Evolutionary conservation across 2,888 invertebrate species (phyloP), one percentile per base, ranked within the genome.

Genomic region (Prosopocoilus inquinatus): DNA sequence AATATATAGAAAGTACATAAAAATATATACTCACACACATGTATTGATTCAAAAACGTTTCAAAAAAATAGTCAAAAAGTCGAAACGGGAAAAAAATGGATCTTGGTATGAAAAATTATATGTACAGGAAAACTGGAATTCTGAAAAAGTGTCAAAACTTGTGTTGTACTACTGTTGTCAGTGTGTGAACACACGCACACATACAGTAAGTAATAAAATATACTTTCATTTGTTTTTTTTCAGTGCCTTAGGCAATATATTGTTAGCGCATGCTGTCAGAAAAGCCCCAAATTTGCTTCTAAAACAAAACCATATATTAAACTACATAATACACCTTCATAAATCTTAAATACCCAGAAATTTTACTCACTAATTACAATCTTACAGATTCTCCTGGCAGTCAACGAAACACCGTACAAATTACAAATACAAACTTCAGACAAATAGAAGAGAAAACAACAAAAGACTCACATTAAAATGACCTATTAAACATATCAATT

Each of bases 11-110:
- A 28, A 28, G 20, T 55, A 7, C 34, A 36, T 41, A 43, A 36
- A 44, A 46, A 43, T 35, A 34, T 50, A 33, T 20, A 20, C 84
- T 84, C 84, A 84, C 84, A 83, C 84, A 84, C 84, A 84, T 84
- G 84, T 84, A 84, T 81, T 84, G 84, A 84, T 83, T 81, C 78
- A 64, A 67, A 61, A 61, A 65, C 52, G 57, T 57, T 34, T 32
- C 53, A 36, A 35, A 63, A 63, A 60, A 62, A 59, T 52, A 34
- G 41, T 50, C 49, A 63, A 61, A 63, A 65, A 61, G 46, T 53
- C 43, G 15, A 48, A 54, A 44, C 51, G 50, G 55, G 57, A 58
- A 56, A 64, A 65, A 66, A 64, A 61, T 55, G 57, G 59, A 57
- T 58, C 41, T 57, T 59, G 62, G 58, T 55, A 49, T 53, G 36